Percentiles rank a stretch among this genome's conserved stretches.
Conservation (phyloP, 2,888 invertebrate genomes). For the Sialis lutaria region DNA sequence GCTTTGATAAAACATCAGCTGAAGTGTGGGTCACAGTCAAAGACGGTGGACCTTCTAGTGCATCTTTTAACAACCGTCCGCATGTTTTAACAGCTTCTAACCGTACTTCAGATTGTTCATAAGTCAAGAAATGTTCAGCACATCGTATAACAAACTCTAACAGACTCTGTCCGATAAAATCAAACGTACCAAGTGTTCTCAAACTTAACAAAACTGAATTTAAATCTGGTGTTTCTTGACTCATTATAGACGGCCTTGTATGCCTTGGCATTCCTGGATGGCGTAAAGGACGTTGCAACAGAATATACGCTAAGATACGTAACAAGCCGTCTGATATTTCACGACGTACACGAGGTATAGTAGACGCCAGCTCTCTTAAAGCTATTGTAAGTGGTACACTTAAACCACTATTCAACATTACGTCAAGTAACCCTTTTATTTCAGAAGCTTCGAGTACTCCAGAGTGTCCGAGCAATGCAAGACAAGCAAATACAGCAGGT, state of each 20-base stretch:
- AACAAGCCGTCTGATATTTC: slow-evolving; percentile 87
- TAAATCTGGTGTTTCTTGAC: slow-evolving; percentile 47
- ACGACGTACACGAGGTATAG: slow-evolving; percentile 70
- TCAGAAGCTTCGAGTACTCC: slow-evolving; percentile 1
- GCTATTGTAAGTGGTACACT: slow-evolving; percentile 83
- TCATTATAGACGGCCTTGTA: slow-evolving; percentile 27
- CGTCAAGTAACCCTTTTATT: slow-evolving; percentile 57
- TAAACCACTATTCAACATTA: slow-evolving; percentile 84
- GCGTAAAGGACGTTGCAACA: slow-evolving; percentile 72
- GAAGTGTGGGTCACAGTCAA: slow-evolving; percentile 78
- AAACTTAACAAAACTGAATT: slow-evolving; percentile 79
- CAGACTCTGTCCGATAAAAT: slow-evolving; percentile 84
- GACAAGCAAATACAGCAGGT: slow-evolving; percentile 82
- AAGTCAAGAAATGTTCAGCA: slow-evolving; percentile 78
- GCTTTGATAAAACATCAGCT: slow-evolving; percentile 76
- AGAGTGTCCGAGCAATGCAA: slow-evolving; percentile 79
- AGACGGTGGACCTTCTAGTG: slow-evolving; percentile 50
- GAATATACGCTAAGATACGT: slow-evolving; percentile 75
- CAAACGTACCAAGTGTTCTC: slow-evolving; percentile 68
- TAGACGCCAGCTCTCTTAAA: slow-evolving; percentile 72
- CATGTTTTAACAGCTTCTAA: slow-evolving; percentile 91
- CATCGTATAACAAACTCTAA: slow-evolving; percentile 84
- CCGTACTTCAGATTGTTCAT: slow-evolving; percentile 81
- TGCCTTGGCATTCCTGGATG: slow-evolving; percentile 66
- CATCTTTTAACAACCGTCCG: slow-evolving; percentile 70